phyloP scores from a whole-genome alignment of 2,888 invertebrate species.

The Hedychridium roseum region DNA sequence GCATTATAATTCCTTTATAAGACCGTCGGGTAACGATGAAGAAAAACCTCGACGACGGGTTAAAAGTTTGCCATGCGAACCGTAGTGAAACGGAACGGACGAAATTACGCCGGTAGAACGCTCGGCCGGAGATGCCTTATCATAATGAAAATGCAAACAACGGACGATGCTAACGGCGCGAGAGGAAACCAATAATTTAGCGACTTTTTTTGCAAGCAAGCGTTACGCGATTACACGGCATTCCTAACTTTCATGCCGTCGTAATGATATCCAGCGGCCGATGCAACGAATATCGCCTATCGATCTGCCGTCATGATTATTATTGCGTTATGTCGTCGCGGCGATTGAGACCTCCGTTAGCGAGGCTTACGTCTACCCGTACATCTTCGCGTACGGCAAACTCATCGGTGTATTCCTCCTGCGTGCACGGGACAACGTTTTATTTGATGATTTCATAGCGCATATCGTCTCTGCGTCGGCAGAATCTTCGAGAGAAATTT shows the following conservation, averaged over 20 bases:
- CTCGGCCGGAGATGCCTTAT: constrained; percentile 6
- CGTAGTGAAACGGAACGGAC: no score
- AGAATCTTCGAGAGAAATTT: no score
- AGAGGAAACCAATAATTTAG: constrained; percentile 26
- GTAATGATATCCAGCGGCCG: constrained; percentile 42
- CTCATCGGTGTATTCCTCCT: no score
- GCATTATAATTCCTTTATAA: no score
- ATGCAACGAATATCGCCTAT: constrained; percentile 52
- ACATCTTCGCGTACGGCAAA: constrained; percentile 4
- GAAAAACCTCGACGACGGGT: no score
- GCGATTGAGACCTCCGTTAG: constrained; percentile 56
- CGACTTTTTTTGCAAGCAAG: constrained; percentile 23
- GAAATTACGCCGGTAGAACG: no score
- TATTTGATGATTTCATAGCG: not conserved
- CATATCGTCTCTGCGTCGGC: no score
- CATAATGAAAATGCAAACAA: constrained; percentile 1
- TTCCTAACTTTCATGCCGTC: constrained; percentile 41
- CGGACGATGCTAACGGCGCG: constrained; percentile 3
- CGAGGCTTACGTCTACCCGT: constrained; percentile 22
- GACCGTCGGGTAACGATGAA: no score
- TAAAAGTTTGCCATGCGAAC: no score
- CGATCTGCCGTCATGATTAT: constrained; percentile 56
- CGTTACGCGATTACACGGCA: constrained; percentile 35
- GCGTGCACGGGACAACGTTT: constrained; percentile 3
- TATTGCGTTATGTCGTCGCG: constrained; percentile 49